Percentiles rank a stretch among this genome's conserved stretches.
phyloP scores from a whole-genome alignment of 2,797 vertebrate genomes.

The Hemibagrus guttatus region DNA sequence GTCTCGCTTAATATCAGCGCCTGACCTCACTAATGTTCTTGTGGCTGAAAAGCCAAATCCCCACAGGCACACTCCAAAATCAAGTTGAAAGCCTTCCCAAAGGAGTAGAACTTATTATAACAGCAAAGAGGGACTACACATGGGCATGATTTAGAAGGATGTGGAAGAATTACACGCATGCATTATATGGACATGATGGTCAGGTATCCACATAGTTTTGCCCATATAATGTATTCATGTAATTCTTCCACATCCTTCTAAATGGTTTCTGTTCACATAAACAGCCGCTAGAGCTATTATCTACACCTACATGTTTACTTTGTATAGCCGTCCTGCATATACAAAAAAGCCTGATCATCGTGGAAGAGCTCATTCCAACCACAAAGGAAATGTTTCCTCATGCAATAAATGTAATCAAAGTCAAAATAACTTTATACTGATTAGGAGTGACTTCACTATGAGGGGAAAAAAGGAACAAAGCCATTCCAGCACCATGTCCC shows the following conservation, averaged over 20 bases:
- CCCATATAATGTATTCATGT: too few species aligned
- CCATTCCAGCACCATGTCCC: conserved; percentile 9
- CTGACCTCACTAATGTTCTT: not conserved
- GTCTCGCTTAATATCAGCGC: not conserved
- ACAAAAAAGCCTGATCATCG: conserved; percentile 21
- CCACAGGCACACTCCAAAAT: not conserved
- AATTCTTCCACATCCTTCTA: not conserved
- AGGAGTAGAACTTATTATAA: not conserved
- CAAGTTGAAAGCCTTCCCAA: not conserved
- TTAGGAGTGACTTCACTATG: not conserved
- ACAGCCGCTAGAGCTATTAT: not conserved
- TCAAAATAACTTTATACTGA: not conserved
- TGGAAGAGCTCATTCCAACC: not conserved
- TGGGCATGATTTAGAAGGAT: not conserved
- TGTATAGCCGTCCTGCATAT: conserved; percentile 46
- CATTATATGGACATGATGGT: not conserved
- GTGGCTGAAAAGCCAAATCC: not conserved
- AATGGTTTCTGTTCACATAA: not conserved
- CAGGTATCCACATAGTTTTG: not conserved
- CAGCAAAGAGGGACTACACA: not conserved
- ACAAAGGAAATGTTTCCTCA: not conserved
- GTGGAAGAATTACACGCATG: not conserved
- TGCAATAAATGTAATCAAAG: not conserved
- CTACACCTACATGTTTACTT: conserved; percentile 31
- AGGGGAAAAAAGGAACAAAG: not conserved